Percentiles rank a stretch among this genome's conserved stretches.
Evolutionary conservation across 2,797 vertebrate species (phyloP).

Genomic region (Megaceryle alcyon): DNA sequence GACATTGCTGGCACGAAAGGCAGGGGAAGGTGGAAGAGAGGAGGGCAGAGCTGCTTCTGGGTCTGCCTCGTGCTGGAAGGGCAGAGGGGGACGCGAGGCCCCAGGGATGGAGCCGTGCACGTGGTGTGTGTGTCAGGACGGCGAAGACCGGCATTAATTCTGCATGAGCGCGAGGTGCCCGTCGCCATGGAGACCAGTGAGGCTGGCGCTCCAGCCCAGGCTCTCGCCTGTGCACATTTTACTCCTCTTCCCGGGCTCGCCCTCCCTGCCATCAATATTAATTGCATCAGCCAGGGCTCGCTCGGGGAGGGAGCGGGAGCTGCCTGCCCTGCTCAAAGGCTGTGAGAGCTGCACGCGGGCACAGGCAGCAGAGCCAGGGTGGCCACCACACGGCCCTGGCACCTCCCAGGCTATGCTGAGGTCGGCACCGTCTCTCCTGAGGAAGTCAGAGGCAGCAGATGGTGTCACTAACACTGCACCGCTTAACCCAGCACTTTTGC

Average conservation of each 20-base stretch:
- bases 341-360: neutral
- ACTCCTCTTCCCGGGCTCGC: neutral
- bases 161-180: conserved; percentile 78
- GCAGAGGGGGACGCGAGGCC: neutral
- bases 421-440: no score
- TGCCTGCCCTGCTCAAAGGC: neutral
- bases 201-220: conserved; percentile 71
- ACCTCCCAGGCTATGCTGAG: neutral
- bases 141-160: conserved; percentile 86
- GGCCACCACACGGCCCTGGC: no score
- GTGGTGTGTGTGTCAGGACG: neutral
- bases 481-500: neutral
- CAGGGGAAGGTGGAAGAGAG: neutral
- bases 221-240: conserved; percentile 48
- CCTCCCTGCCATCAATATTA: conserved; percentile 31
- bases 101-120: neutral
- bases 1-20: rapidly evolving
- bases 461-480: rapidly evolving
- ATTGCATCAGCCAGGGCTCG: conserved; percentile 1
- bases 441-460: neutral
- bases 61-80: neutral
- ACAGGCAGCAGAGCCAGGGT: rapidly evolving
- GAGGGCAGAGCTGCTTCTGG: neutral
- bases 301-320: neutral
- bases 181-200: conserved; percentile 78